A percentile compares a stretch with the other conserved stretches of the same genome.
Conservation (phyloP, 2,113 vertebrate species). For the Calidris pygmaea region DNA sequence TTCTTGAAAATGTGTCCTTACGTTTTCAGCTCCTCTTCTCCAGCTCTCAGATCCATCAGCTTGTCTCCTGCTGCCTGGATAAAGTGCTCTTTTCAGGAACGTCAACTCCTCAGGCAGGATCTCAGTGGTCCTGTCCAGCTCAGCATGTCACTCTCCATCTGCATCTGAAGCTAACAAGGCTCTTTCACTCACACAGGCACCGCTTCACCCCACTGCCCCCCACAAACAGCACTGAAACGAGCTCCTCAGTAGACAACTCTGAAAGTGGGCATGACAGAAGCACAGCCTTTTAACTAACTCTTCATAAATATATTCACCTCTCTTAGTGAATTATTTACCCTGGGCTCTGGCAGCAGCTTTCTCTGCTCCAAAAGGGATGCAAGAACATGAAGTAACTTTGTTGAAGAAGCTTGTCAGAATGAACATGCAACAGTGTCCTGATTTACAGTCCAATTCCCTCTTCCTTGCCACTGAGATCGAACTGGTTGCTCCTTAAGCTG, state of each 20-base stretch:
- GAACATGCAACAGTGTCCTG: constrained; percentile 6
- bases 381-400: background rate
- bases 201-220: constrained; percentile 23
- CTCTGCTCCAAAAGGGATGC: background rate
- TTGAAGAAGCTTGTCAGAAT: background rate
- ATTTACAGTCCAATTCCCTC: background rate
- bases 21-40: background rate
- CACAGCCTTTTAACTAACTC: constrained; percentile 24
- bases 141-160: background rate
- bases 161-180: background rate
- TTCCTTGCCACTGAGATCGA: background rate
- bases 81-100: constrained; percentile 28
- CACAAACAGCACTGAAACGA: constrained; percentile 6
- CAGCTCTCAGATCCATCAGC: background rate
- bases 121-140: background rate
- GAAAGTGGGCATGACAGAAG: constrained; percentile 43
- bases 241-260: constrained; percentile 1
- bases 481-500: background rate
- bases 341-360: background rate
- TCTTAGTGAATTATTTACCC: constrained; percentile 37
- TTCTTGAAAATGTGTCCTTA: background rate
- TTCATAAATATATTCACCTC: constrained; percentile 37
- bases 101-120: background rate
- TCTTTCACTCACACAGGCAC: background rate
- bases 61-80: background rate